A percentile compares a stretch with the other conserved stretches of the same genome.
Evolutionary conservation across 1,140 invertebrate genomes (phyloP).

Genomic region (Brachionus rubens): DNA sequence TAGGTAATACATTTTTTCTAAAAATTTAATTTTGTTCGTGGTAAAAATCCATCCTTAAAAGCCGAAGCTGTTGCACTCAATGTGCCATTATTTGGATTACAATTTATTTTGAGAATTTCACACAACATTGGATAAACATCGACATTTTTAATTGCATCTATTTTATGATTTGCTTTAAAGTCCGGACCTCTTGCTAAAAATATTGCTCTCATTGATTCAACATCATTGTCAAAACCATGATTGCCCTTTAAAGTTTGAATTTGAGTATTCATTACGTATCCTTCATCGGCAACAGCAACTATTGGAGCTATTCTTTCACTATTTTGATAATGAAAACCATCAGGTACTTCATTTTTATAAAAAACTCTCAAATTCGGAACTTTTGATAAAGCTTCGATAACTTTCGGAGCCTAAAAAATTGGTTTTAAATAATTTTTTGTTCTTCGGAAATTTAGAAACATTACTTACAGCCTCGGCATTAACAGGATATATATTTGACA

Average conservation of each 20-base stretch:
- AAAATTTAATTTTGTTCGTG: too few species aligned
- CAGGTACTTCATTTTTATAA: conserved; percentile 63
- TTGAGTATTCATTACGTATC: conserved; percentile 20
- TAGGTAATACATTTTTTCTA: too few species aligned
- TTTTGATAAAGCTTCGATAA: conserved; percentile 63
- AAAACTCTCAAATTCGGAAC: conserved; percentile 64
- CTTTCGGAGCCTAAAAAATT: conserved; percentile 61
- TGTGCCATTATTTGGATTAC: conserved; percentile 37
- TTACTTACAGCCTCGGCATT: background rate
- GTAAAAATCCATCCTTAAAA: background rate
- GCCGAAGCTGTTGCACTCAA: too few species aligned
- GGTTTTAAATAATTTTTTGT: conserved; percentile 52
- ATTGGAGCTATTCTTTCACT: conserved; percentile 40
- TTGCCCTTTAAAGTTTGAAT: conserved; percentile 12
- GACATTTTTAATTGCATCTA: conserved; percentile 2
- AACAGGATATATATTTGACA: conserved; percentile 33
- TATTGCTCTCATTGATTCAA: conserved; percentile 63
- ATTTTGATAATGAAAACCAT: conserved; percentile 62
- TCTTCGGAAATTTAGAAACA: background rate
- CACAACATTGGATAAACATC: conserved; percentile 44
- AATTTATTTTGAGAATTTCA: background rate
- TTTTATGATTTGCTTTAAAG: background rate
- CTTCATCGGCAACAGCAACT: conserved; percentile 39
- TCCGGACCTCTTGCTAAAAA: conserved; percentile 35
- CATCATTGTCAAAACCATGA: conserved; percentile 63